phyloP scores from a whole-genome alignment of 2,888 invertebrate genomes.

The Dryobota labecula region DNA sequence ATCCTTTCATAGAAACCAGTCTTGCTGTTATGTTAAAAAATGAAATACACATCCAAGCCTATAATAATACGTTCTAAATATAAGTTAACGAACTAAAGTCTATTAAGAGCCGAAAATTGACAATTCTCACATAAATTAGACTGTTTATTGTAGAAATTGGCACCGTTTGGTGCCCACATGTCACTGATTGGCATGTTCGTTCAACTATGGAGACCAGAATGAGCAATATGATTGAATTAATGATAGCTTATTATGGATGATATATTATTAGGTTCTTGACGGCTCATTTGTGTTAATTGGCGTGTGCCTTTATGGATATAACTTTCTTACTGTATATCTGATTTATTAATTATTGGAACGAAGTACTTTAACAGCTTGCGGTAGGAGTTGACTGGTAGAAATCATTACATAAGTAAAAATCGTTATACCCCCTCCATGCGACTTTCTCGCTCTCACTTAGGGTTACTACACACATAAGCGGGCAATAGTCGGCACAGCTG shows the following conservation, averaged over 20 bases:
- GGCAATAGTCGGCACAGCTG: too few relatives aligned
- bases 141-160: slow-evolving; percentile 41
- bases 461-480: too few relatives aligned
- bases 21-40: not conserved
- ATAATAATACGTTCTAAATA: not conserved
- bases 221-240: slow-evolving; percentile 18
- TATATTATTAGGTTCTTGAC: slow-evolving; percentile 4
- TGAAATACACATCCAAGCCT: not conserved
- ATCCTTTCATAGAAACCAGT: not conserved
- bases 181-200: slow-evolving; percentile 19
- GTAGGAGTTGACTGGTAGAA: too few relatives aligned
- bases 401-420: too few relatives aligned
- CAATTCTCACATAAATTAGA: slow-evolving; percentile 50
- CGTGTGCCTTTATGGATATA: not conserved
- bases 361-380: too few relatives aligned
- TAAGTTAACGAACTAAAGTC: slow-evolving; percentile 9
- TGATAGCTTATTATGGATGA: slow-evolving; percentile 26
- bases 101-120: slow-evolving; percentile 13
- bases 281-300: slow-evolving; percentile 20
- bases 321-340: not conserved
- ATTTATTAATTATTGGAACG: slow-evolving; percentile 1
- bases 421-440: too few relatives aligned
- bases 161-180: slow-evolving; percentile 35
- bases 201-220: slow-evolving; percentile 20
- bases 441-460: too few relatives aligned